Conservation (phyloP, 2,797 vertebrate genomes). For the Sebastes diaconus region DNA sequence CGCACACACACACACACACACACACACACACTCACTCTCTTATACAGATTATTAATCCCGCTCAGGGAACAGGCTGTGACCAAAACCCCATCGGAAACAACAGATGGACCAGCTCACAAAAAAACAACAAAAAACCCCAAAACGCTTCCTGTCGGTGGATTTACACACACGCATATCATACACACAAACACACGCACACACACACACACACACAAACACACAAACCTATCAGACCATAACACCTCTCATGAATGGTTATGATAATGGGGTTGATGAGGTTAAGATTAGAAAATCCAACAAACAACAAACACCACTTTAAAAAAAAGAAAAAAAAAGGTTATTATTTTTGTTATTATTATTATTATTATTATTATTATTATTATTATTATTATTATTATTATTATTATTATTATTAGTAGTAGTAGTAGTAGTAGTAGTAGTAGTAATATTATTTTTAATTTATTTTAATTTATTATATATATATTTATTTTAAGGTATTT, state of each 20-base stretch:
- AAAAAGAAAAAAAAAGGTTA: too few relatives aligned
- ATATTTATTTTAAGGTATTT: too few relatives aligned
- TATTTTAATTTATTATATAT: too few relatives aligned
- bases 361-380: too few relatives aligned
- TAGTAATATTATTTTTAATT: too few relatives aligned
- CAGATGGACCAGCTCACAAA: slow-evolving; percentile 60
- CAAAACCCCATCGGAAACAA: slow-evolving; percentile 57
- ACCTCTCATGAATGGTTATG: background rate
- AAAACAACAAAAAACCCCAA: slow-evolving; percentile 1
- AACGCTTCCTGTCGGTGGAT: slow-evolving; percentile 40
- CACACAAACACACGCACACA: background rate
- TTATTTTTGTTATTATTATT: too few relatives aligned
- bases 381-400: too few relatives aligned
- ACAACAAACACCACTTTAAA: too few relatives aligned
- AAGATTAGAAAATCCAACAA: background rate
- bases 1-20: background rate
- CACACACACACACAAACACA: background rate
- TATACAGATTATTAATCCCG: slow-evolving; percentile 61
- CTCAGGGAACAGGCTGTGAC: slow-evolving; percentile 62
- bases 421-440: too few relatives aligned
- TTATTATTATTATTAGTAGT: too few relatives aligned
- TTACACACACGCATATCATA: background rate
- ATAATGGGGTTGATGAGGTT: background rate
- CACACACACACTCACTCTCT: background rate
- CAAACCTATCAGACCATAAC: background rate